phyloP scores from a whole-genome alignment of 1,140 invertebrate genomes.

The Acarapis woodi region DNA sequence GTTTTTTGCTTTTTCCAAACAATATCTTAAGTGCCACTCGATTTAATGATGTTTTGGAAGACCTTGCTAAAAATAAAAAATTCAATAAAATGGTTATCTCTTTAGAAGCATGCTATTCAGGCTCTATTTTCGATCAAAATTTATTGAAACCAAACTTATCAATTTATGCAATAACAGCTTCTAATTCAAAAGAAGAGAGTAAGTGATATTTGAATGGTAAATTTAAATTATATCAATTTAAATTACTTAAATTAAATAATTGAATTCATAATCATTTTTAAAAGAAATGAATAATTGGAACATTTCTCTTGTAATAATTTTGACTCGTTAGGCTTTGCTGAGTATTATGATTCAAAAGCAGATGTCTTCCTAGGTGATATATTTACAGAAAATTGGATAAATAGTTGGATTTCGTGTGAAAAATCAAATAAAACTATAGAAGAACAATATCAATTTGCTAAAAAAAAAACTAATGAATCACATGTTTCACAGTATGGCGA shows the following conservation, averaged over 20 bases:
- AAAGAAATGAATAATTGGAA: no score
- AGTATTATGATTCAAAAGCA: slow-evolving; percentile 24
- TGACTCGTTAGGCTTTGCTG: no score
- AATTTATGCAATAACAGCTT: slow-evolving; percentile 33
- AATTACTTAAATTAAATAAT: no score
- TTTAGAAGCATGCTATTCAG: slow-evolving; percentile 33
- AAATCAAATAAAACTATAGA: slow-evolving; percentile 23
- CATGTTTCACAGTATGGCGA: slow-evolving; percentile 30
- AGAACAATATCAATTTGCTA: slow-evolving; percentile 26
- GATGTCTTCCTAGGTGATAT: slow-evolving; percentile 28
- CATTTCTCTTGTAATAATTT: no score
- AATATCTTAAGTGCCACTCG: slow-evolving; percentile 18
- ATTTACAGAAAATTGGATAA: slow-evolving; percentile 34
- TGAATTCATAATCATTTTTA: no score
- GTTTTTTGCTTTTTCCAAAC: slow-evolving; percentile 26
- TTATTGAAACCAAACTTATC: slow-evolving; percentile 25
- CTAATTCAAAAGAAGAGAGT: slow-evolving; percentile 27
- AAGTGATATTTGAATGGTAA: slow-evolving; percentile 26
- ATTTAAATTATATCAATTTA: no score
- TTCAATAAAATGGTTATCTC: slow-evolving; percentile 27
- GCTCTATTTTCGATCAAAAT: slow-evolving; percentile 32
- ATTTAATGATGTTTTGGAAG: slow-evolving; percentile 18
- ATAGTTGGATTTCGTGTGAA: no score
- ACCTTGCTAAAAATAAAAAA: slow-evolving; percentile 20
- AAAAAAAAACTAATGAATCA: slow-evolving; percentile 27